Evolutionary conservation across 2,888 invertebrate genomes (phyloP).

Genomic region (Mythimna albipuncta): DNA sequence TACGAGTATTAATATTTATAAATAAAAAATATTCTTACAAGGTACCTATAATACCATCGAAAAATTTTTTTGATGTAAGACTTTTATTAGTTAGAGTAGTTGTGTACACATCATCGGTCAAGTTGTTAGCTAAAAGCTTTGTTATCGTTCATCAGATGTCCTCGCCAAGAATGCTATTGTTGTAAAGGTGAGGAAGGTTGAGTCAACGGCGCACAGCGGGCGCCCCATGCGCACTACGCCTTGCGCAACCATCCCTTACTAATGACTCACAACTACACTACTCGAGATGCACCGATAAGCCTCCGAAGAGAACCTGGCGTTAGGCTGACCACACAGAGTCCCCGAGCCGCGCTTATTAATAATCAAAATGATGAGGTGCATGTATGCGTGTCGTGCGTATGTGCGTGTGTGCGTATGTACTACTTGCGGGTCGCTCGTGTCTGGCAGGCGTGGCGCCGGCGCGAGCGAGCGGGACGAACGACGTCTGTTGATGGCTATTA

Average conservation of each 20-base stretch:
- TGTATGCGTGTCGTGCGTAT: slow-evolving; percentile 19
- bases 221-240: not conserved
- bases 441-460: slow-evolving; percentile 41
- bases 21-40: not conserved
- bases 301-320: slow-evolving; percentile 44
- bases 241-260: slow-evolving; percentile 72
- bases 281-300: slow-evolving; percentile 68
- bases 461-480: slow-evolving; percentile 68
- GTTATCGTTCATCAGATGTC: slow-evolving; percentile 56
- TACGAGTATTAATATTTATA: too few relatives aligned
- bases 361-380: slow-evolving; percentile 53
- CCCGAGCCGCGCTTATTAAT: slow-evolving; percentile 55
- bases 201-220: slow-evolving; percentile 18
- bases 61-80: not conserved
- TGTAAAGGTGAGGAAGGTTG: slow-evolving; percentile 11
- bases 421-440: slow-evolving; percentile 43
- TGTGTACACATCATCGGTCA: not conserved
- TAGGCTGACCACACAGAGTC: slow-evolving; percentile 50
- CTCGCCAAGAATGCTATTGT: slow-evolving; percentile 63
- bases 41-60: too few relatives aligned
- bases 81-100: not conserved
- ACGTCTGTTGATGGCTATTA: slow-evolving; percentile 83
- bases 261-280: slow-evolving; percentile 68
- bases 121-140: slow-evolving; percentile 46
- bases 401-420: slow-evolving; percentile 14